A percentile compares a stretch with the other conserved stretches of the same genome.
Conservation (phyloP, 2,888 invertebrate species). For the Acronicta psi region DNA sequence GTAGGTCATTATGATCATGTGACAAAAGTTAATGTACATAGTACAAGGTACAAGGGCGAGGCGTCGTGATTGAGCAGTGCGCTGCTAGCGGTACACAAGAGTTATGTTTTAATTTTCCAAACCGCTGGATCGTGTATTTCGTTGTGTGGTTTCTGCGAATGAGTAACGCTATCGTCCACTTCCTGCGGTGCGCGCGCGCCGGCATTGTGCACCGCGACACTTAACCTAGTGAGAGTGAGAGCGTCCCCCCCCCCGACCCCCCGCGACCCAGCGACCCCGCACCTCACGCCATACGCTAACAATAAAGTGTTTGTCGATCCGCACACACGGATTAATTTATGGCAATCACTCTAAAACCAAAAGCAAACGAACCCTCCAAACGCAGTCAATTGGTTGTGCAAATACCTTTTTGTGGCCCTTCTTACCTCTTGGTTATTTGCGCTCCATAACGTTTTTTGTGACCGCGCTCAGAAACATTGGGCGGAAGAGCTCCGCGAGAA, state of each 20-base stretch:
- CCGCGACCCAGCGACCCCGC: constrained; percentile 2
- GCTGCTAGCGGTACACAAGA: constrained; percentile 7
- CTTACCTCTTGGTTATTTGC: constrained; percentile 42
- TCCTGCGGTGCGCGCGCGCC: constrained; percentile 46
- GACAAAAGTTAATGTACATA: no score
- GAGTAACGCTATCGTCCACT: constrained; percentile 57
- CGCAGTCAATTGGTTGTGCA: constrained; percentile 66
- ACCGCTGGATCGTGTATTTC: constrained; percentile 46
- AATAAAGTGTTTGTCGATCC: constrained; percentile 62
- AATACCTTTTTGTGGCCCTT: constrained; percentile 35
- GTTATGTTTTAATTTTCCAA: constrained; percentile 26
- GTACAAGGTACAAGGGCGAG: no score
- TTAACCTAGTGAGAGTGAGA: constrained; percentile 55
- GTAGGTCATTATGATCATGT: no score
- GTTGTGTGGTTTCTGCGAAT: constrained; percentile 68
- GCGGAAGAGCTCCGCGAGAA: constrained; percentile 33
- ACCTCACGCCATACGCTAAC: constrained; percentile 28
- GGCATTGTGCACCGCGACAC: constrained; percentile 49
- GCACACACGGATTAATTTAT: constrained; percentile 70
- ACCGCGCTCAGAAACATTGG: constrained; percentile 8
- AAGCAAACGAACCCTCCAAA: constrained; percentile 67
- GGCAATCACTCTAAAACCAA: constrained; percentile 69
- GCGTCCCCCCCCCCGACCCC: constrained; percentile 12
- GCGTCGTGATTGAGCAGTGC: no score
- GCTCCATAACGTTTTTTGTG: constrained; percentile 48